A percentile compares a stretch with the other conserved stretches of the same genome.
Conservation (phyloP, 1,140 invertebrate species). For the Drosophila rufa region DNA sequence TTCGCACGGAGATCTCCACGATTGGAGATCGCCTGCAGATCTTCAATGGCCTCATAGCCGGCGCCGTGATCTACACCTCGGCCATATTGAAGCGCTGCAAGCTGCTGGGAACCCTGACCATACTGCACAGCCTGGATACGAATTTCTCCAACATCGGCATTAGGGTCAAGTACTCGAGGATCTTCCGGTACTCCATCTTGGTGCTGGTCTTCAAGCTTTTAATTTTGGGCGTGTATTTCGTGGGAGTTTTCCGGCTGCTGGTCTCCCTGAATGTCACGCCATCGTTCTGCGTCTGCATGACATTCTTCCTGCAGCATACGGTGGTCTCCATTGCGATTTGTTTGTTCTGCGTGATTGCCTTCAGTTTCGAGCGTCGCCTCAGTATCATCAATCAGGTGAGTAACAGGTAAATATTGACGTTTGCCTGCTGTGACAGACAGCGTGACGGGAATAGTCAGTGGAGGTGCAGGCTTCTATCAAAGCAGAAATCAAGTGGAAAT, state of each 20-base stretch:
- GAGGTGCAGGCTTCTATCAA: not conserved
- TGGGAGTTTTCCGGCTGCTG: conserved; percentile 69
- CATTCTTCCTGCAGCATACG: conserved; percentile 75
- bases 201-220: conserved; percentile 68
- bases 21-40: conserved; percentile 73
- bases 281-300: conserved; percentile 75
- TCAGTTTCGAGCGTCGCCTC: conserved; percentile 71
- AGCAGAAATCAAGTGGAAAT: conserved; percentile 39
- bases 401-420: conserved; percentile 35
- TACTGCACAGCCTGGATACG: conserved; percentile 65
- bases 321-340: conserved; percentile 77
- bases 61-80: conserved; percentile 65
- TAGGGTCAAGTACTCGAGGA: conserved; percentile 68
- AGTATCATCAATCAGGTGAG: conserved; percentile 79
- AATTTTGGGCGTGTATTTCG: conserved; percentile 71
- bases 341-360: conserved; percentile 76
- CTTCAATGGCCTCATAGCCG: conserved; percentile 70
- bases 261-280: conserved; percentile 69
- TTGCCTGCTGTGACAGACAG: conserved; percentile 15
- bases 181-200: conserved; percentile 68
- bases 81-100: conserved; percentile 66
- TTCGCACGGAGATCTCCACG: conserved; percentile 71
- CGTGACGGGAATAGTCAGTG: not conserved
- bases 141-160: conserved; percentile 66
- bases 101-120: conserved; percentile 59